These are phyloP conservation scores for Anaspis maculata DNA, from an alignment of 2,888 invertebrate species.

Conservation along the genomic window DNA sequence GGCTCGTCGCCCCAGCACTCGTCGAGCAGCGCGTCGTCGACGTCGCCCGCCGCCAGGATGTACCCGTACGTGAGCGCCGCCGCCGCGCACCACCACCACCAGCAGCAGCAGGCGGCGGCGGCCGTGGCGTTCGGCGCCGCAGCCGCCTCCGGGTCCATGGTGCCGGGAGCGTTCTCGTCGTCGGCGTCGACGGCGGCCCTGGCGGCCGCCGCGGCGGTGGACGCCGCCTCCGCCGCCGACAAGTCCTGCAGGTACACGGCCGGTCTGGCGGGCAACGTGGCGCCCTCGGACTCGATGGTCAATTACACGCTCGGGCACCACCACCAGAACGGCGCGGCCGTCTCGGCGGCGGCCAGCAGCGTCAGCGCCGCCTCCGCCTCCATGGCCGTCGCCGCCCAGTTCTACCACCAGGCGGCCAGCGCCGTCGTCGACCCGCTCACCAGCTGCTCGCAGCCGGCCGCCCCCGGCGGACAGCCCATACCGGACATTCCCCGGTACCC, in stretches of 20 bases:
- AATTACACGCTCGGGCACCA: conserved; percentile 74
- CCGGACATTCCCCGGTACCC: conserved; percentile 90
- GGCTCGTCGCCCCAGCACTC: conserved; percentile 62
- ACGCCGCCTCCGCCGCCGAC: conserved; percentile 62
- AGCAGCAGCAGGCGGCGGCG: conserved; percentile 65
- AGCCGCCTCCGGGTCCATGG: conserved; percentile 58
- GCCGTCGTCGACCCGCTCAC: conserved; percentile 77
- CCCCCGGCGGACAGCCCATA: conserved; percentile 73
- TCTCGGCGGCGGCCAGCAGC: conserved; percentile 52
- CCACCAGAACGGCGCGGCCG: conserved; percentile 54
- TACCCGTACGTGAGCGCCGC: conserved; percentile 82
- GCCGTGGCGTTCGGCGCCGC: conserved; percentile 55
- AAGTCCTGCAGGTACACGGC: conserved; percentile 76
- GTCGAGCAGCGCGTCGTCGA: conserved; percentile 49
- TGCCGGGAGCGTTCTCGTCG: conserved; percentile 50
- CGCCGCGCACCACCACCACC: conserved; percentile 55
- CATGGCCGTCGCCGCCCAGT: conserved; percentile 63
- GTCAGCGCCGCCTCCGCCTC: conserved; percentile 67
- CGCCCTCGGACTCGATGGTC: conserved; percentile 69
- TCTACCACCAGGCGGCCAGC: conserved; percentile 78
- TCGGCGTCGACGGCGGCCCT: conserved; percentile 48
- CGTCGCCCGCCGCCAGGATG: conserved; percentile 69
- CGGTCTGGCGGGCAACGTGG: conserved; percentile 51
- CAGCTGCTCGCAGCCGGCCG: conserved; percentile 61
- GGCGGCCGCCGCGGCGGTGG: conserved; percentile 58